phyloP scores from a whole-genome alignment of 2,797 vertebrate genomes.

The Taeniopygia guttata region DNA sequence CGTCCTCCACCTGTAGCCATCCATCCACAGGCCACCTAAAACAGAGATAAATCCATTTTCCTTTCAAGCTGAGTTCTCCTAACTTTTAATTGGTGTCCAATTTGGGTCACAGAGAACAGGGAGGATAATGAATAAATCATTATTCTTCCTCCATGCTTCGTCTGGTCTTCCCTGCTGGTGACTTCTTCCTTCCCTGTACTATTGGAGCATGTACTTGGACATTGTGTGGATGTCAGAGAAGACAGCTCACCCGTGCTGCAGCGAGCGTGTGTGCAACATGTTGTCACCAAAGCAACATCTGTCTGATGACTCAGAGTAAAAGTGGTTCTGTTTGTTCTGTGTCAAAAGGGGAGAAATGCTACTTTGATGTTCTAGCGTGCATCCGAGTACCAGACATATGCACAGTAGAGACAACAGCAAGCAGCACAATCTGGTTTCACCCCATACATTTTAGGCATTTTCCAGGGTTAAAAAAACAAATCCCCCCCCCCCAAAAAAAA shows the following conservation, averaged over 20 bases:
- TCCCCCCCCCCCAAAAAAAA: neutral
- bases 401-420: neutral
- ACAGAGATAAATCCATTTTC: neutral
- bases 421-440: neutral
- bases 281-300: constrained; percentile 54
- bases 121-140: neutral
- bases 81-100: neutral
- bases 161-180: neutral
- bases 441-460: neutral
- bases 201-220: neutral
- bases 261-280: neutral
- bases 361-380: constrained; percentile 33
- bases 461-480: neutral
- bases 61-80: neutral
- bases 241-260: neutral
- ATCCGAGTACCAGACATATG: neutral
- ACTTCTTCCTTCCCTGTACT: neutral
- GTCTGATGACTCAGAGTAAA: constrained; percentile 39
- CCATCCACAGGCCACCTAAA: neutral
- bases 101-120: neutral
- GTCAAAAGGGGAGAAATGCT: neutral
- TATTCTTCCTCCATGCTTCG: neutral
- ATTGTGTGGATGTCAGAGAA: neutral
- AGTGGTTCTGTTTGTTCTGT: constrained; percentile 34
- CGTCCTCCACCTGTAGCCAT: neutral